Conservation (phyloP, 1,140 invertebrate species). For the Ceratosolen fusciceps region DNA sequence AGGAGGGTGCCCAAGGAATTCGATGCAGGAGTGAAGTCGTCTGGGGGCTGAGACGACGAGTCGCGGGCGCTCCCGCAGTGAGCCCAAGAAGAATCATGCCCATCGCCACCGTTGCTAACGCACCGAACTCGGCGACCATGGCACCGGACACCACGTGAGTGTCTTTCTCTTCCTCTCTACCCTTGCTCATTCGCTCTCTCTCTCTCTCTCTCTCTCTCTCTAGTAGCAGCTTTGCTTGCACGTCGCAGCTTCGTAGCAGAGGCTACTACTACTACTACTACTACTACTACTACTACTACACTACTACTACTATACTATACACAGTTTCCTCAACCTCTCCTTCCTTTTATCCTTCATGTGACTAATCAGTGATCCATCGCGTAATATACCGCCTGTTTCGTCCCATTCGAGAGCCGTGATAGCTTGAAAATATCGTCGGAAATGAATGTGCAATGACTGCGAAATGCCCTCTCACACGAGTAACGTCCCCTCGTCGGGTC, state of each 20-base stretch:
- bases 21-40: not conserved
- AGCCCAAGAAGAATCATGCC: slow-evolving; percentile 53
- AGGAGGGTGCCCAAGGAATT: not conserved
- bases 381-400: not conserved
- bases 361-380: too few relatives aligned
- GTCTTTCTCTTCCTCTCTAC: slow-evolving; percentile 55
- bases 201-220: not conserved
- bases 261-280: too few relatives aligned
- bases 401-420: not conserved
- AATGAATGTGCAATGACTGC: too few relatives aligned
- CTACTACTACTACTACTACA: too few relatives aligned
- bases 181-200: not conserved
- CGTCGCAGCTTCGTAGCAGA: not conserved
- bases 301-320: too few relatives aligned
- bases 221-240: not conserved
- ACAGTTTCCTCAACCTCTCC: too few relatives aligned
- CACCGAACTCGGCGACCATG: slow-evolving; percentile 23
- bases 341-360: too few relatives aligned
- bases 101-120: slow-evolving; percentile 55
- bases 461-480: not conserved
- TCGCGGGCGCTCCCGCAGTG: slow-evolving; percentile 28
- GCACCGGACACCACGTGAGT: slow-evolving; percentile 67
- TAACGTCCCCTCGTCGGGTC: too few relatives aligned
- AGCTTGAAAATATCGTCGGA: too few relatives aligned
- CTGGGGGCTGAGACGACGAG: slow-evolving; percentile 50